phyloP scores from a whole-genome alignment of 2,888 invertebrate species.

The Cheilosia variabilis region DNA sequence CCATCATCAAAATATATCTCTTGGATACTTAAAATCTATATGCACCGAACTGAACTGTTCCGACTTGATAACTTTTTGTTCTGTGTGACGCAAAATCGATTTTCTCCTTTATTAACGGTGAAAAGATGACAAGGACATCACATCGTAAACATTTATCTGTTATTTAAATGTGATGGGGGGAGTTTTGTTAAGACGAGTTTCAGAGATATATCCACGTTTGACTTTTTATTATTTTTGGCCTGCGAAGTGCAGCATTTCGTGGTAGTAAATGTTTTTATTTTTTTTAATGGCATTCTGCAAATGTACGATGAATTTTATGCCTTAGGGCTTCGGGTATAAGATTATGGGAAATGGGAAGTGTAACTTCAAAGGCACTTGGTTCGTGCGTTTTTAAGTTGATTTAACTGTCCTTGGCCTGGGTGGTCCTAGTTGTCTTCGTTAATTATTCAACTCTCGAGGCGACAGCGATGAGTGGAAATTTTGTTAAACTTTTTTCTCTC shows the following conservation, averaged over 20 bases:
- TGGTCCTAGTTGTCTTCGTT: background rate
- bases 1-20: background rate
- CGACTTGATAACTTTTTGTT: background rate
- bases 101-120: background rate
- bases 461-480: background rate
- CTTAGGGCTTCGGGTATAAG: background rate
- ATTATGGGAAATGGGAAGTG: background rate
- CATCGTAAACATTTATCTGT: background rate
- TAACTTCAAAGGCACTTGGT: background rate
- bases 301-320: background rate
- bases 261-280: too few relatives aligned
- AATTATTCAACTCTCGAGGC: background rate
- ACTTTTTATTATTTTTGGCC: too few relatives aligned
- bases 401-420: slow-evolving; percentile 9
- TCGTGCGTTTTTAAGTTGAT: background rate
- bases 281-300: too few relatives aligned
- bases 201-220: too few relatives aligned
- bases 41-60: background rate
- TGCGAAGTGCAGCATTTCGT: too few relatives aligned
- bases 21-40: background rate
- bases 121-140: background rate
- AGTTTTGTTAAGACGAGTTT: background rate
- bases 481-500: background rate
- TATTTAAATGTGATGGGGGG: background rate
- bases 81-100: background rate